Base-by-base conservation (phyloP, 2,113 vertebrate species). In the Tetraodon nigroviridis region DNA sequence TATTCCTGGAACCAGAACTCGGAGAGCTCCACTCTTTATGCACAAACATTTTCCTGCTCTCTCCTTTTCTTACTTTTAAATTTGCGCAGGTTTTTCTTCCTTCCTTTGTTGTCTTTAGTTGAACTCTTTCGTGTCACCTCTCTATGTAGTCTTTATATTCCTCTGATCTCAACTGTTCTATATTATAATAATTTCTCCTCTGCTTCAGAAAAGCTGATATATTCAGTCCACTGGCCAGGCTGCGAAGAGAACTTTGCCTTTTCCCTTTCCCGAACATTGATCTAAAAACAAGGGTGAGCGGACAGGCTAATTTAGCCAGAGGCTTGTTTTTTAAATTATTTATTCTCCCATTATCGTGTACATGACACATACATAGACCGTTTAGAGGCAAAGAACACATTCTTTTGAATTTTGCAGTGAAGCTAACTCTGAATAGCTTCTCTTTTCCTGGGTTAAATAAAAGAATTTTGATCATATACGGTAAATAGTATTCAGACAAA, bases 321-420 rank as follows among this genome's bases (percentile, higher is more conserved):
- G 81, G 82, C 82, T 70, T 17, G 17, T 69, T 67, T 66, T 79
- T 27, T 88, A 46, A 81, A 86, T 83, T 78, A 88, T 88, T 81
- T 78, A 86, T 85, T 50, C 51, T 42, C 50, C 71, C 71, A 82
- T 86, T 83, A 84, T 75, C 71, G 64, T 79, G 76, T 73, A 81
- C 80, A 81, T 75, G 83, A 79, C 66, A 76, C 49, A 27, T 63
- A 56, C 69, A 69, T 63, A 71, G 58, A 52, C 63, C 73, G 61
- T 82, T 80, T 73, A 66, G 63, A 65, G 32, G 54, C 63, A 56
- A 66, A 37, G 70, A 53, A 65, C 19, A 58, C 41, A 55, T 41
- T 53, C 67, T 45, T 65, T 69, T 48, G 29, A 41, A 47, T 57
- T 73, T 62, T 53, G 29, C 61, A 51, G 13, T 50, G 19, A 51